Evolutionary conservation across 2,888 invertebrate species (phyloP).

Genomic region (Timandra comae): DNA sequence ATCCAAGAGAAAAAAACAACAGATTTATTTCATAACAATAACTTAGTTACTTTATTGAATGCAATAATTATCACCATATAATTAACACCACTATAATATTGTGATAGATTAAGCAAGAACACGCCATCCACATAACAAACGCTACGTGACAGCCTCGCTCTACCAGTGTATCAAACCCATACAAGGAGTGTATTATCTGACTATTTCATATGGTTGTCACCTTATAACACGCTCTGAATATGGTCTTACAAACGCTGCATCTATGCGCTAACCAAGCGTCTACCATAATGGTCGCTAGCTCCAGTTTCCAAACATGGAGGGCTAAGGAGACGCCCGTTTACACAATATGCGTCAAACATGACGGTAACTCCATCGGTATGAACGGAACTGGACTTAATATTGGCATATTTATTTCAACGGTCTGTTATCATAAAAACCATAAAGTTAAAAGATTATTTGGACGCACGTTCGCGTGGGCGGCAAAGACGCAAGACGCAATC

Average conservation of each 20-base stretch:
- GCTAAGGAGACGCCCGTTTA: slow-evolving; percentile 43
- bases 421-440: slow-evolving; percentile 23
- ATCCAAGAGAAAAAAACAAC: too few species aligned
- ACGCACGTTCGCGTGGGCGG: slow-evolving; percentile 21
- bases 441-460: slow-evolving; percentile 11
- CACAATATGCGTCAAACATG: slow-evolving; percentile 36
- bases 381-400: slow-evolving; percentile 22
- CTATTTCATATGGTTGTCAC: slow-evolving; percentile 38
- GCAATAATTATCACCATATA: too few species aligned
- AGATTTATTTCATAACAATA: too few species aligned
- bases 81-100: too few species aligned
- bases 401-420: slow-evolving; percentile 23
- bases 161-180: slow-evolving; percentile 12
- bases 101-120: too few species aligned
- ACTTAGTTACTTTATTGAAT: too few species aligned
- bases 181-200: slow-evolving; percentile 35
- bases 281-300: slow-evolving; percentile 31
- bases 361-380: slow-evolving; percentile 19
- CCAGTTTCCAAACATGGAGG: slow-evolving; percentile 51
- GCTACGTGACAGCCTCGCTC: too few species aligned
- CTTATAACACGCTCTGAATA: slow-evolving; percentile 34
- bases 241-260: slow-evolving; percentile 28
- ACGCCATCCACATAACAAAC: too few species aligned
- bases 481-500: slow-evolving; percentile 28
- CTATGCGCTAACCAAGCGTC: slow-evolving; percentile 30